These are phyloP conservation scores for Amphipoea lucens DNA, from an alignment of 2,888 invertebrate genomes.

Conservation along the genomic window DNA sequence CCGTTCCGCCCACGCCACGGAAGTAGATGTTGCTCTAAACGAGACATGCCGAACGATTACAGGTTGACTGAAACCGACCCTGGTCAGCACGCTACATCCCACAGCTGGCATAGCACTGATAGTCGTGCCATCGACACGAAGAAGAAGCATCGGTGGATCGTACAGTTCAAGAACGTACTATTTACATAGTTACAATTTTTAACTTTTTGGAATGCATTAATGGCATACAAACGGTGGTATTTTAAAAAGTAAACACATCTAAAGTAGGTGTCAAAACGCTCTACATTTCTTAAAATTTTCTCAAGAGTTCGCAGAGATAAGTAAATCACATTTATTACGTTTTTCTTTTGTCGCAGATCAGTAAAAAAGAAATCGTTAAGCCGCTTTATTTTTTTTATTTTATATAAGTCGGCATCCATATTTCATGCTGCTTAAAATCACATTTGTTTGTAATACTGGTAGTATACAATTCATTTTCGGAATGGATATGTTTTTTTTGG, in stretches of 20 bases:
- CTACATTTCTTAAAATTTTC: slow-evolving; percentile 8
- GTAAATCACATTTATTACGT: slow-evolving; percentile 9
- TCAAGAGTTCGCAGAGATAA: slow-evolving; percentile 3
- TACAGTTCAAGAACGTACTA: neutral
- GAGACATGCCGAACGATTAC: no score
- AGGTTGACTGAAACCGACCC: no score
- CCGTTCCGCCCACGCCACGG: neutral
- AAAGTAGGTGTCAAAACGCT: neutral
- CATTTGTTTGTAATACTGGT: slow-evolving; percentile 7
- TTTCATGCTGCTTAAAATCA: neutral
- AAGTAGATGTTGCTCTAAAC: neutral
- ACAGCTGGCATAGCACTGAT: no score
- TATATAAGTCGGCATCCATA: slow-evolving; percentile 1
- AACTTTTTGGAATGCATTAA: neutral
- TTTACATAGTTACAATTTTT: neutral
- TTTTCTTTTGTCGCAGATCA: slow-evolving; percentile 20
- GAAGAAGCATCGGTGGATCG: neutral
- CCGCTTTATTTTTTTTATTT: slow-evolving; percentile 35
- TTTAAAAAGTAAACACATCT: neutral
- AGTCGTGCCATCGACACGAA: no score
- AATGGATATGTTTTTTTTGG: neutral
- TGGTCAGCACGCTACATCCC: no score
- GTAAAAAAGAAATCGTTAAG: slow-evolving; percentile 30
- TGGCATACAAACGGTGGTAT: neutral
- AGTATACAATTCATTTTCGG: neutral